Percentiles rank a stretch among this genome's conserved stretches.
These are phyloP conservation scores for Mycalesis mineus DNA, from an alignment of 2,888 invertebrate genomes.

Conservation along the genomic window DNA sequence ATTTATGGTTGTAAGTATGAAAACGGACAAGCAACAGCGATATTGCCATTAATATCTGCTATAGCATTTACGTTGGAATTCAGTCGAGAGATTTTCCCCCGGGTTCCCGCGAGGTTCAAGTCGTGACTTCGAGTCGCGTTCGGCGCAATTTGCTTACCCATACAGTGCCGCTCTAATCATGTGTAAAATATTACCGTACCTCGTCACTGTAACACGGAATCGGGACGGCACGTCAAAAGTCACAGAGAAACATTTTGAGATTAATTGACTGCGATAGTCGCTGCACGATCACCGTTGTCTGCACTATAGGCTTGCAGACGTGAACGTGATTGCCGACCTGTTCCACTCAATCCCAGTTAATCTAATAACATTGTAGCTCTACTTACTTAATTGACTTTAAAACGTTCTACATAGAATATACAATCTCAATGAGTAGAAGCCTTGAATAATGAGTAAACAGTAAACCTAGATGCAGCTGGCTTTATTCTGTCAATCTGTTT, in stretches of 20 bases:
- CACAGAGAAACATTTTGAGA: slow-evolving; percentile 53
- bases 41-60: slow-evolving; percentile 68
- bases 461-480: no score
- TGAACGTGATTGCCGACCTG: slow-evolving; percentile 29
- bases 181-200: slow-evolving; percentile 74
- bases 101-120: slow-evolving; percentile 74
- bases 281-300: slow-evolving; percentile 54
- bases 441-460: not conserved
- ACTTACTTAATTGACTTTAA: not conserved
- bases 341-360: slow-evolving; percentile 5
- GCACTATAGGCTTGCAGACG: slow-evolving; percentile 30
- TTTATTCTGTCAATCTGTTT: no score
- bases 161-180: slow-evolving; percentile 74
- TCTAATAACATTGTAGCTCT: not conserved
- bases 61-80: slow-evolving; percentile 73
- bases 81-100: slow-evolving; percentile 67
- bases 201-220: slow-evolving; percentile 65
- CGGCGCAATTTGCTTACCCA: slow-evolving; percentile 77
- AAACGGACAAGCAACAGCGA: slow-evolving; percentile 36
- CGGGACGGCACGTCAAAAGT: slow-evolving; percentile 65
- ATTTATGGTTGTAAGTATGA: slow-evolving; percentile 5
- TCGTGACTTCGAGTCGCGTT: slow-evolving; percentile 75
- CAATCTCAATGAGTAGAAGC: not conserved
- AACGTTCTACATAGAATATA: not conserved
- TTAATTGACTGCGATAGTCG: slow-evolving; percentile 63